A percentile compares a stretch with the other conserved stretches of the same genome.
phyloP scores from a whole-genome alignment of 2,113 vertebrate species.

The Falco punctatus region DNA sequence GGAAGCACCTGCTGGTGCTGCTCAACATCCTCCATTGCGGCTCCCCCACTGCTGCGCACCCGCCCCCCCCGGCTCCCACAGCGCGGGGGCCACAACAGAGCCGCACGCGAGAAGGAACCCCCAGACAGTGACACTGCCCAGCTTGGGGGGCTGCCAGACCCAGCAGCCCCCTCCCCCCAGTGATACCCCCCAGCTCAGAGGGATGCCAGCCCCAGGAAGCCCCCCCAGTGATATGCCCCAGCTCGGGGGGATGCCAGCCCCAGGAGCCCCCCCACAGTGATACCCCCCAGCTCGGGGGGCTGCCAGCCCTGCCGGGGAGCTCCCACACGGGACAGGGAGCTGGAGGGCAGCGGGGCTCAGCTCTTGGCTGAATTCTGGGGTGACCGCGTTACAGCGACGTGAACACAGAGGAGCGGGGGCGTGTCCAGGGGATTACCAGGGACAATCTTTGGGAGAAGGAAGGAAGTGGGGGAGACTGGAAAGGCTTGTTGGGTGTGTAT shows the following conservation, averaged over 20 bases:
- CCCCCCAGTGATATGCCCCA: no score
- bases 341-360: not conserved
- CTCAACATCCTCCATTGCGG: not conserved
- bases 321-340: fast-evolving
- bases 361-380: not conserved
- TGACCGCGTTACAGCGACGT: not conserved
- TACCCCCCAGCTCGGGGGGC: not conserved
- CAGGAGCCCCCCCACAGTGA: no score
- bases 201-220: no score
- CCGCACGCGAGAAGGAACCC: not conserved
- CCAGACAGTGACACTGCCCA: no score
- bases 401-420: not conserved
- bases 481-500: not conserved
- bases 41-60: not conserved
- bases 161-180: no score
- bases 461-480: not conserved
- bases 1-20: not conserved
- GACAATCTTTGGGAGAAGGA: not conserved
- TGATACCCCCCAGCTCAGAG: no score
- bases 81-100: no score
- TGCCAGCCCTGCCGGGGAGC: not conserved
- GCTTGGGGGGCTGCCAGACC: no score
- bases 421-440: not conserved
- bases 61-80: no score
- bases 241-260: no score